These are phyloP conservation scores for Urosaurus nigricauda DNA, from an alignment of 2,797 vertebrate genomes.

Conservation along the genomic window DNA sequence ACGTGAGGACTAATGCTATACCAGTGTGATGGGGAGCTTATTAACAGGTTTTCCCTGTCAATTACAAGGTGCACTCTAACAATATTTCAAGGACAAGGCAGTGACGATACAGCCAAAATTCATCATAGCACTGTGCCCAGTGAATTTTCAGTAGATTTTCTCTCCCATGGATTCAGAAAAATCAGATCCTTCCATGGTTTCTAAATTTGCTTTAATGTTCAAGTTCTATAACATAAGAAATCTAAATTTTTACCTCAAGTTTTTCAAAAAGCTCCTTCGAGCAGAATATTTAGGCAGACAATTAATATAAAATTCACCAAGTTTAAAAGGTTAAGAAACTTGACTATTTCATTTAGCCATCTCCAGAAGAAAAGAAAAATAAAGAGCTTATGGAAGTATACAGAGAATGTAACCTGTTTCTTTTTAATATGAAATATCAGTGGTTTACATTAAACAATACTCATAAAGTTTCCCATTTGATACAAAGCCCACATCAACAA, in stretches of 20 bases:
- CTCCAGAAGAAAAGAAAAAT: slow-evolving; percentile 64
- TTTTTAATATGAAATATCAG: slow-evolving; percentile 54
- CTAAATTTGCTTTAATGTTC: slow-evolving; percentile 27
- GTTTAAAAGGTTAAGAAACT: slow-evolving; percentile 62
- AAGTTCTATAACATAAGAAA: slow-evolving; percentile 51
- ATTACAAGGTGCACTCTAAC: too few relatives aligned
- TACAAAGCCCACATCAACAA: slow-evolving; percentile 63
- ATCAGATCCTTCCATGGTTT: too few relatives aligned
- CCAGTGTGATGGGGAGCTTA: too few relatives aligned
- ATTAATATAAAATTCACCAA: slow-evolving; percentile 62
- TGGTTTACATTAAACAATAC: slow-evolving; percentile 72
- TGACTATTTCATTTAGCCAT: slow-evolving; percentile 53
- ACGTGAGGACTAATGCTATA: too few relatives aligned
- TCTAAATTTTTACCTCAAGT: slow-evolving; percentile 54
- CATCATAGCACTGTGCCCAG: too few relatives aligned
- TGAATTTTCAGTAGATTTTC: too few relatives aligned
- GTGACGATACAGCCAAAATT: too few relatives aligned
- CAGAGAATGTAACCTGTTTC: slow-evolving; percentile 53
- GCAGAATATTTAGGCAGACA: slow-evolving; percentile 60
- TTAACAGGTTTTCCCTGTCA: too few relatives aligned
- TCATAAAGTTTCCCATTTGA: slow-evolving; percentile 62
- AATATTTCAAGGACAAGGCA: too few relatives aligned
- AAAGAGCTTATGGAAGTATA: background rate
- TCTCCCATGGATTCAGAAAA: too few relatives aligned
- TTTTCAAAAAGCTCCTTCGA: slow-evolving; percentile 57